Conservation (phyloP, 2,113 vertebrate species). For the Neodontobutis hainanensis region DNA sequence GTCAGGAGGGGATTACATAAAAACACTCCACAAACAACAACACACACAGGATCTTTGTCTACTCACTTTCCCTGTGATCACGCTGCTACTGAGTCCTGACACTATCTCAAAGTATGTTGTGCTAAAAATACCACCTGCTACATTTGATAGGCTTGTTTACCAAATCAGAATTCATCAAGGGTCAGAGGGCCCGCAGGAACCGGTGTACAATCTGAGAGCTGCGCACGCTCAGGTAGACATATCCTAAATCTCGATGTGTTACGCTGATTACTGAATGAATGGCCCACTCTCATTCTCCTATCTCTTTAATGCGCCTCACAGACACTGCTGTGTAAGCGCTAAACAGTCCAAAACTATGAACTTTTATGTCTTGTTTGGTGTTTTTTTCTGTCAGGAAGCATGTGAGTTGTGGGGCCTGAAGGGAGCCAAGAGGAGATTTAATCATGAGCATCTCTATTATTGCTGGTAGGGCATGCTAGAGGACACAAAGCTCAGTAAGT, state of each 20-base stretch:
- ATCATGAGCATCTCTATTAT: conserved; percentile 41
- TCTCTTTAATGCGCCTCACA: no score
- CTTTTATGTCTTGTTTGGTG: conserved; percentile 14
- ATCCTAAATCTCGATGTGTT: conserved; percentile 8
- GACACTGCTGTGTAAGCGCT: not conserved
- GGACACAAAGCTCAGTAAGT: conserved; percentile 39
- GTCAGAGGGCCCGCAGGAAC: conserved; percentile 25
- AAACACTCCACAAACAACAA: conserved; percentile 39
- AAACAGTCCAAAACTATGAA: conserved; percentile 1
- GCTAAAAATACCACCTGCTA: conserved; percentile 66
- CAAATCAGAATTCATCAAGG: conserved; percentile 24
- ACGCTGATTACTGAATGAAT: not conserved
- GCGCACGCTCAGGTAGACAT: no score
- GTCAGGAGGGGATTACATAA: conserved; percentile 36
- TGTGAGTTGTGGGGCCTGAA: conserved; percentile 28
- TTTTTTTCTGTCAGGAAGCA: conserved; percentile 25
- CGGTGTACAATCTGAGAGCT: not conserved
- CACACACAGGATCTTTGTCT: conserved; percentile 44
- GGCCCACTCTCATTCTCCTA: no score
- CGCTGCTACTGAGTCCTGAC: conserved; percentile 45
- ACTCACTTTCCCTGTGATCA: conserved; percentile 49
- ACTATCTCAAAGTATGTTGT: conserved; percentile 50
- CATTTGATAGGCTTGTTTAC: conserved; percentile 60
- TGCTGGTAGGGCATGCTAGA: conserved; percentile 37
- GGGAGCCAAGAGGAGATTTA: conserved; percentile 47